phyloP scores from a whole-genome alignment of 2,888 invertebrate genomes.

The Latrodectus elegans region DNA sequence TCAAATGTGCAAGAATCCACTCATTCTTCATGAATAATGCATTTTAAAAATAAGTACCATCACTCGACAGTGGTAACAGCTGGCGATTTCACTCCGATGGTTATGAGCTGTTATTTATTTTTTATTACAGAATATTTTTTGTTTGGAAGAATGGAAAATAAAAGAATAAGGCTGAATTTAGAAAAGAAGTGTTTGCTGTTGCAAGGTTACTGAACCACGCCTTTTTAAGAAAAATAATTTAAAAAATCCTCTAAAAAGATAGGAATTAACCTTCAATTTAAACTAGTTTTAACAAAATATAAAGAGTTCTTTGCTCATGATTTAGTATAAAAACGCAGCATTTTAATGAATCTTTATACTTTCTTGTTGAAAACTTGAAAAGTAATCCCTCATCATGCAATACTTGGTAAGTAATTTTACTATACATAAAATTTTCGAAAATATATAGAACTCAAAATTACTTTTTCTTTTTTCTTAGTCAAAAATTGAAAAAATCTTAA shows the following conservation, averaged over 20 bases:
- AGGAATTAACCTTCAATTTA: constrained; percentile 6
- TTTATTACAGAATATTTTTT: too few species aligned
- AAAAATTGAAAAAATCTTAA: too few species aligned
- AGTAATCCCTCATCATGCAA: constrained; percentile 29
- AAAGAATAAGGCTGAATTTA: neutral
- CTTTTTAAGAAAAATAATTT: neutral
- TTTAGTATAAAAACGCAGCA: constrained; percentile 7
- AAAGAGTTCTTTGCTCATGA: neutral
- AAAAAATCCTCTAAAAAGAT: neutral
- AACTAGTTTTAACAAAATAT: neutral
- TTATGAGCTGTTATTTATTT: too few species aligned
- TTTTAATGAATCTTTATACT: constrained; percentile 6
- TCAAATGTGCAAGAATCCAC: too few species aligned
- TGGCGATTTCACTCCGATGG: too few species aligned
- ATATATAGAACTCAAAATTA: too few species aligned
- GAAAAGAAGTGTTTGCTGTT: neutral
- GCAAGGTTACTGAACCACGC: neutral
- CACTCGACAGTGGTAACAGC: too few species aligned
- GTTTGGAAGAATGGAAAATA: too few species aligned
- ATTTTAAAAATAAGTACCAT: too few species aligned
- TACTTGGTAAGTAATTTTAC: constrained; percentile 7
- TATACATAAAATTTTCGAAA: too few species aligned
- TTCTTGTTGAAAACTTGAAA: constrained; percentile 24
- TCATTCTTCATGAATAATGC: too few species aligned
- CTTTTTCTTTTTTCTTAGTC: neutral